Evolutionary conservation across 2,797 vertebrate genomes (phyloP).

Genomic region (Chiroxiphia lanceolata): DNA sequence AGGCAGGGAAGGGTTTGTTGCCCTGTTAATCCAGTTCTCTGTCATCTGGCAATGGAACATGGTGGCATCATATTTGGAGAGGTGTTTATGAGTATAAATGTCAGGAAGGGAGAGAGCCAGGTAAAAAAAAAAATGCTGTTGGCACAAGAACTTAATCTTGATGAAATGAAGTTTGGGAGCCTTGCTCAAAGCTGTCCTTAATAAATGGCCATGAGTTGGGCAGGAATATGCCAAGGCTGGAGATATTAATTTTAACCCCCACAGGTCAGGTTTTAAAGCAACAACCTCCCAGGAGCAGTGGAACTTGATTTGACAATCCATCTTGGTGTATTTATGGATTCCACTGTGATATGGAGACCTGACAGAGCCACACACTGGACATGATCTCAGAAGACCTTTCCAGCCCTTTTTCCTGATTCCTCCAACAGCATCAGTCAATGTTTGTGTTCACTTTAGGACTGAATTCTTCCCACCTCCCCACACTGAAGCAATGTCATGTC

Average conservation of each 20-base stretch:
- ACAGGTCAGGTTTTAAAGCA: neutral
- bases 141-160: neutral
- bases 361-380: neutral
- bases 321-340: neutral
- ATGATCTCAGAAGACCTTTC: neutral
- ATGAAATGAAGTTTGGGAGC: neutral
- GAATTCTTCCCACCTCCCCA: neutral
- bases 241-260: neutral
- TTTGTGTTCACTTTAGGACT: neutral
- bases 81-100: neutral
- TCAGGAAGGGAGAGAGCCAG: neutral
- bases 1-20: neutral
- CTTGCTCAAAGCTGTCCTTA: neutral
- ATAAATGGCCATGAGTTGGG: neutral
- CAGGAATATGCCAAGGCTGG: neutral
- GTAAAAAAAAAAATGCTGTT: neutral
- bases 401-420: neutral
- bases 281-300: neutral
- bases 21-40: neutral
- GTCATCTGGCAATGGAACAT: neutral
- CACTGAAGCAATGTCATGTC: neutral
- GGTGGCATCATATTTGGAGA: neutral
- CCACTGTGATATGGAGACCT: neutral
- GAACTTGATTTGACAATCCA: neutral
- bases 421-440: rapidly evolving